phyloP scores from a whole-genome alignment of 2,888 invertebrate genomes.

The Leptinotarsa peninsularis region DNA sequence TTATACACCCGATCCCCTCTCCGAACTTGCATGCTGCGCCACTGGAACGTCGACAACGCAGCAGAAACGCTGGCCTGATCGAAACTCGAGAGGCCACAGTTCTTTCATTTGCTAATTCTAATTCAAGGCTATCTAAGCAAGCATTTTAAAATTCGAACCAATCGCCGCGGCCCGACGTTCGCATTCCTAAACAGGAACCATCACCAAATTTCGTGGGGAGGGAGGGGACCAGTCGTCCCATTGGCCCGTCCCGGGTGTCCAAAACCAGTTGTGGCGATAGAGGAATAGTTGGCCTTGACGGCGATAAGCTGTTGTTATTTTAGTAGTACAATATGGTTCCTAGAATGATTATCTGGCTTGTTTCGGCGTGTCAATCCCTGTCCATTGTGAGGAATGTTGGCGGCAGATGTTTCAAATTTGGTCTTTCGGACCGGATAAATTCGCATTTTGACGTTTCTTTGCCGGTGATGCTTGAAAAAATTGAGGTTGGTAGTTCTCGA shows the following conservation, averaged over 20 bases:
- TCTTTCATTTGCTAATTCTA: conserved; percentile 55
- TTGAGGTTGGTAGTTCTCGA: too few relatives aligned
- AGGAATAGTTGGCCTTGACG: conserved; percentile 51
- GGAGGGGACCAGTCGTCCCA: conserved; percentile 38
- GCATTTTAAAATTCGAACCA: conserved; percentile 49
- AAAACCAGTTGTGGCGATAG: conserved; percentile 52
- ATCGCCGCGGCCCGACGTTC: conserved; percentile 45
- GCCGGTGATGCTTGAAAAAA: too few relatives aligned
- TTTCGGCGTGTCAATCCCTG: background rate
- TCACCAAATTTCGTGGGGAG: conserved; percentile 51
- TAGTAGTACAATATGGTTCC: conserved; percentile 13
- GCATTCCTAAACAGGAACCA: conserved; percentile 50
- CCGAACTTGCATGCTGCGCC: background rate
- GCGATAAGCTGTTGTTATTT: conserved; percentile 46
- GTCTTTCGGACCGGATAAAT: too few relatives aligned
- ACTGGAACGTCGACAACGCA: conserved; percentile 16
- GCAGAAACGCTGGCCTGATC: conserved; percentile 5
- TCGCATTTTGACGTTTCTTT: too few relatives aligned
- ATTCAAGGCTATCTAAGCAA: conserved; percentile 57
- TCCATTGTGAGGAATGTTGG: background rate
- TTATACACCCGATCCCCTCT: too few relatives aligned
- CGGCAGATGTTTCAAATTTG: too few relatives aligned
- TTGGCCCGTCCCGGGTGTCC: conserved; percentile 48
- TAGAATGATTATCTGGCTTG: conserved; percentile 13
- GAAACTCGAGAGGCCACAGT: conserved; percentile 31